phyloP scores from a whole-genome alignment of 1,140 invertebrate species.

The Macrocentrus cingulum region DNA sequence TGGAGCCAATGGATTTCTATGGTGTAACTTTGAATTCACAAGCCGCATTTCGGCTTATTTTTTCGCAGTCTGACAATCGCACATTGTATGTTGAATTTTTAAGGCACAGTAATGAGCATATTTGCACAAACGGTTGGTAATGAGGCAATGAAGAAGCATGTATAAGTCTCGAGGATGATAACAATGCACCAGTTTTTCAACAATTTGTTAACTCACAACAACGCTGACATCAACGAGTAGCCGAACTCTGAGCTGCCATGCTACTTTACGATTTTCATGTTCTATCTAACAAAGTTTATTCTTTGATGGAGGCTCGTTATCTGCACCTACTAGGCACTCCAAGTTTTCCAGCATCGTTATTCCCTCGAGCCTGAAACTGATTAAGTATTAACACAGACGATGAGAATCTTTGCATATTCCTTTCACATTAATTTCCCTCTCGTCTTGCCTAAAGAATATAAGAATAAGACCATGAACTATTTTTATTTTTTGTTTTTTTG shows the following conservation, averaged over 20 bases:
- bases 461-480: no score
- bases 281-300: conserved; percentile 7
- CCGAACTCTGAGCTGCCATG: no score
- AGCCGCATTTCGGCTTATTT: not conserved
- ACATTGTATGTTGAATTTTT: conserved; percentile 1
- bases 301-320: not conserved
- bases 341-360: conserved; percentile 3
- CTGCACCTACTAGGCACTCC: not conserved
- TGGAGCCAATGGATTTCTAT: no score
- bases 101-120: not conserved
- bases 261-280: no score
- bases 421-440: not conserved
- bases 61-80: conserved; percentile 21
- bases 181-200: no score
- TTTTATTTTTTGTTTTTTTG: no score
- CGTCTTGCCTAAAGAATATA: not conserved
- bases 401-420: not conserved
- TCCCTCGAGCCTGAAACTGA: not conserved
- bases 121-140: no score
- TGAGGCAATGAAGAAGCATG: no score
- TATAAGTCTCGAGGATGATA: no score
- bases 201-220: no score
- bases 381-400: conserved; percentile 5
- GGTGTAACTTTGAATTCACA: not conserved
- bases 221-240: no score